These are phyloP conservation scores for Orientallactaga bullata DNA, from an alignment of 2,113 vertebrate species.

Conservation along the genomic window DNA sequence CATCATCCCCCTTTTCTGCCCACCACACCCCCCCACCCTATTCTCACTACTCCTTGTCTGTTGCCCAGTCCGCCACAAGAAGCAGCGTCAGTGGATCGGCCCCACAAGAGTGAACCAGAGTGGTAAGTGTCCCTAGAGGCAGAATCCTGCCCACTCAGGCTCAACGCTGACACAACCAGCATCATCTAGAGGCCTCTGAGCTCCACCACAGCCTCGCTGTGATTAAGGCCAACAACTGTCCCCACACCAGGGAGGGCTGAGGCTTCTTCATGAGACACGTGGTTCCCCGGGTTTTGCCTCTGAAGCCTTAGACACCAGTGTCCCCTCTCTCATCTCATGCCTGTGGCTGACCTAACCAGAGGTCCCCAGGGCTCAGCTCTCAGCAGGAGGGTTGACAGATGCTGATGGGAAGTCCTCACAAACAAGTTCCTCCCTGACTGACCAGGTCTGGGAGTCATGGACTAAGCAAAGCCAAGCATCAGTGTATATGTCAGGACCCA, in stretches of 20 bases:
- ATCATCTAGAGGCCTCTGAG: background rate
- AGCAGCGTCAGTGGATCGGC: conserved; percentile 88
- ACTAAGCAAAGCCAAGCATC: background rate
- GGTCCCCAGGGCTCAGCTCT: background rate
- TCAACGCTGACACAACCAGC: rapidly evolving
- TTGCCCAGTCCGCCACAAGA: conserved; percentile 82
- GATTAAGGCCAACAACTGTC: background rate
- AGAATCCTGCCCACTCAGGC: background rate
- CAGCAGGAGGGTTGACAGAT: background rate
- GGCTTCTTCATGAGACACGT: background rate
- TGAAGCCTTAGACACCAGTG: background rate
- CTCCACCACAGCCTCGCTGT: background rate
- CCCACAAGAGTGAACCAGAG: conserved; percentile 86
- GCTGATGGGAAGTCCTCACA: background rate
- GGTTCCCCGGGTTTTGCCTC: background rate
- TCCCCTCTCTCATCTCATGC: background rate
- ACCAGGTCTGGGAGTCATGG: background rate
- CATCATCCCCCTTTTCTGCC: rapidly evolving
- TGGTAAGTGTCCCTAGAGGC: conserved; percentile 71
- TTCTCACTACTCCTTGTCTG: background rate
- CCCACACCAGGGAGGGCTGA: background rate
- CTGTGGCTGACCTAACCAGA: background rate
- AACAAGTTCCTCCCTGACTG: background rate
- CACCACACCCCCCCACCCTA: rapidly evolving
- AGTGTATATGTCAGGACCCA: background rate